Conservation (phyloP, 2,113 vertebrate species). For the Cromileptes altivelis region DNA sequence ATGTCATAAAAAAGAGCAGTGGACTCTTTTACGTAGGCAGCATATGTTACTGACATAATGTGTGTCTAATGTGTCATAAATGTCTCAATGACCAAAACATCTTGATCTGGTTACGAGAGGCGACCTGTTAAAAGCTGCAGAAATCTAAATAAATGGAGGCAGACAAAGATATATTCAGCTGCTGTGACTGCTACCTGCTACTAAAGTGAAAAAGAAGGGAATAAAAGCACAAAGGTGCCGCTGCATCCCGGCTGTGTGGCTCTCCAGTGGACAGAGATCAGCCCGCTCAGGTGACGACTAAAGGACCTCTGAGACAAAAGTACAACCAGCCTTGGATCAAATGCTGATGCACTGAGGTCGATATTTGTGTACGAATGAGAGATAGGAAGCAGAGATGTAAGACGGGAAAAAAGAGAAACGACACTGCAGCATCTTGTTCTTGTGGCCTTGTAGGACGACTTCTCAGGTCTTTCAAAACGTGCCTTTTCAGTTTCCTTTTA, state of each 20-base stretch:
- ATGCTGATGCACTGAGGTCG: constrained; percentile 23
- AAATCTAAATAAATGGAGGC: constrained; percentile 28
- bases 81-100: neutral
- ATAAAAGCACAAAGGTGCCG: neutral
- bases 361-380: constrained; percentile 8
- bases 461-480: constrained; percentile 43
- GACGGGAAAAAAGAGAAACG: neutral
- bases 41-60: neutral
- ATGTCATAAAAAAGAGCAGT: neutral
- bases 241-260: constrained; percentile 10
- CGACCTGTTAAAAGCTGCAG: constrained; percentile 22
- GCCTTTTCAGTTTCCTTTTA: constrained; percentile 46
- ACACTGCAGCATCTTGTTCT: neutral
- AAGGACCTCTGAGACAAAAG: constrained; percentile 60
- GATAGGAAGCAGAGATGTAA: constrained; percentile 4
- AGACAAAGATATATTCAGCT: neutral
- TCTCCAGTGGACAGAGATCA: constrained; percentile 26
- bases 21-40: neutral
- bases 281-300: constrained; percentile 8
- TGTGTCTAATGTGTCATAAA: neutral
- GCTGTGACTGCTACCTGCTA: constrained; percentile 15
- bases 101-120: neutral
- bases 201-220: neutral
- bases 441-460: constrained; percentile 54
- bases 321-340: constrained; percentile 58